These are phyloP conservation scores for Panorpa germanica DNA, from an alignment of 2,888 invertebrate species.

Conservation along the genomic window DNA sequence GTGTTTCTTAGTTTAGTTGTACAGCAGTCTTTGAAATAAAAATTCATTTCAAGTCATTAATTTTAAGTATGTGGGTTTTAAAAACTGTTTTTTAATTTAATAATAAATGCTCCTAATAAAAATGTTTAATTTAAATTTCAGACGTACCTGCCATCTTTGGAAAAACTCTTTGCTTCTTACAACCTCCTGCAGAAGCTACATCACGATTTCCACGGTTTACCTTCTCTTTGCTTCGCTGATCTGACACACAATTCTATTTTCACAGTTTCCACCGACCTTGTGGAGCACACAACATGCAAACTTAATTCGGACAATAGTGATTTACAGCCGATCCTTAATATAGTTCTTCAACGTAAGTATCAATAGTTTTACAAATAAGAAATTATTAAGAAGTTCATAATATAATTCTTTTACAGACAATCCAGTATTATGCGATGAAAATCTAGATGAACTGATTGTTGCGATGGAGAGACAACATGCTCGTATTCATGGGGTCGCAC, in stretches of 20 bases:
- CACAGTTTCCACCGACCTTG: slow-evolving; percentile 51
- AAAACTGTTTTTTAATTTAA: slow-evolving; percentile 5
- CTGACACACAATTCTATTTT: slow-evolving; percentile 59
- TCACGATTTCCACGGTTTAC: slow-evolving; percentile 66
- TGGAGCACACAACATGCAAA: slow-evolving; percentile 61
- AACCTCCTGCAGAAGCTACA: slow-evolving; percentile 57
- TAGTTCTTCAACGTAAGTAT: slow-evolving; percentile 57
- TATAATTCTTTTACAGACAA: slow-evolving; percentile 38
- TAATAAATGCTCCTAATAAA: background rate
- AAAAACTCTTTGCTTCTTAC: slow-evolving; percentile 55
- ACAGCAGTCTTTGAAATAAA: too few species aligned
- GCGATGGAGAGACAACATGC: slow-evolving; percentile 53
- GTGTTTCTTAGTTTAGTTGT: too few species aligned
- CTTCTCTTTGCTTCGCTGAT: slow-evolving; percentile 63
- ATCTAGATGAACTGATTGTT: slow-evolving; percentile 46
- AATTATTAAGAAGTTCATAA: slow-evolving; percentile 1
- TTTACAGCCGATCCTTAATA: slow-evolving; percentile 53
- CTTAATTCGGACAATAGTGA: too few species aligned
- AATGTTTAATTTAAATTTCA: slow-evolving; percentile 24
- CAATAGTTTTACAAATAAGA: slow-evolving; percentile 3
- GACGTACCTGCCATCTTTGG: slow-evolving; percentile 60
- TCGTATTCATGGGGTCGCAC: slow-evolving; percentile 46
- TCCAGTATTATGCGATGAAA: slow-evolving; percentile 60
- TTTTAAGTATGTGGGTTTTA: too few species aligned
- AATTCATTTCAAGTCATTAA: too few species aligned